phyloP scores from a whole-genome alignment of 2,113 vertebrate genomes.

The Romanogobio albipinnatus region DNA sequence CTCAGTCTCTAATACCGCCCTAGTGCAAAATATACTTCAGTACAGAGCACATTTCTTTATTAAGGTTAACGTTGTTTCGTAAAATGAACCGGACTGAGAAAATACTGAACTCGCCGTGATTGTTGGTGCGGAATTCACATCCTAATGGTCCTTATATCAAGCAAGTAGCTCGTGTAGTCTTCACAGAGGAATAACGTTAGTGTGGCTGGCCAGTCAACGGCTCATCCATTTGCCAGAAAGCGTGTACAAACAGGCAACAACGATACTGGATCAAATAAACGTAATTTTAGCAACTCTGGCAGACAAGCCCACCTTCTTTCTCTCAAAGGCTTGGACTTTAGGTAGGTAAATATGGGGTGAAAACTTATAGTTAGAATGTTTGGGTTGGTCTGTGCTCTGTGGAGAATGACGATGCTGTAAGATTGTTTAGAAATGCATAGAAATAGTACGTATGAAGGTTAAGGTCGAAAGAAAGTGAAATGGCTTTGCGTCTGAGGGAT shows the following conservation, averaged over 20 bases:
- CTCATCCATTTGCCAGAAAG: constrained; percentile 56
- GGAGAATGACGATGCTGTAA: constrained; percentile 20
- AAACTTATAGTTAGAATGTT: constrained; percentile 50
- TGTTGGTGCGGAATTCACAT: constrained; percentile 70
- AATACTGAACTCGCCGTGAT: constrained; percentile 71
- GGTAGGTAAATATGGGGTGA: constrained; percentile 76
- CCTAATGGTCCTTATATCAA: constrained; percentile 62
- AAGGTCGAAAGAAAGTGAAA: constrained; percentile 54
- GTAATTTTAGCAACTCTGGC: constrained; percentile 61
- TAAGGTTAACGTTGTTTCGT: constrained; percentile 71
- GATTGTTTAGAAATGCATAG: constrained; percentile 11
- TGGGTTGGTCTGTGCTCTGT: constrained; percentile 46
- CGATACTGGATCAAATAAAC: constrained; percentile 62
- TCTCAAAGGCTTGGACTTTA: constrained; percentile 77
- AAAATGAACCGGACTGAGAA: constrained; percentile 75
- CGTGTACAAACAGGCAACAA: constrained; percentile 61
- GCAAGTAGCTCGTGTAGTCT: constrained; percentile 65
- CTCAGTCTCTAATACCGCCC: constrained; percentile 81
- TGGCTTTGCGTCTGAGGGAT: constrained; percentile 30
- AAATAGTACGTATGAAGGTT: constrained; percentile 37
- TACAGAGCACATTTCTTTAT: constrained; percentile 70
- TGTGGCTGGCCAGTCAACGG: constrained; percentile 68
- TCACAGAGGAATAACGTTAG: constrained; percentile 64
- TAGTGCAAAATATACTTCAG: constrained; percentile 73
- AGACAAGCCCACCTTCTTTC: constrained; percentile 70